A percentile compares a stretch with the other conserved stretches of the same genome.
Evolutionary conservation across 2,113 vertebrate genomes (phyloP).

Genomic region (Epinephelus lanceolatus): DNA sequence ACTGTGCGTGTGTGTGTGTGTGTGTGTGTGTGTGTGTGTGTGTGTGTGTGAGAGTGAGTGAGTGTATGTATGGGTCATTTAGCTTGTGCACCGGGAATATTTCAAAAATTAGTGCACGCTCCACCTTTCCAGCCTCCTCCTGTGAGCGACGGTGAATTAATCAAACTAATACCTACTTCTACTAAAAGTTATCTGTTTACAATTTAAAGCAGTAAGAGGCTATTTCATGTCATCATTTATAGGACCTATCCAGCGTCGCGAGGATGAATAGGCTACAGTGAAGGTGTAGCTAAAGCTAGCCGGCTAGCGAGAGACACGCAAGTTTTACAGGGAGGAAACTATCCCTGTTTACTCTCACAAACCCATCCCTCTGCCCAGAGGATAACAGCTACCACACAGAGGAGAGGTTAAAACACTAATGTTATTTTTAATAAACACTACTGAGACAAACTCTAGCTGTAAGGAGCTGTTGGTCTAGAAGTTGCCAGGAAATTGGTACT

Average conservation of each 20-base stretch:
- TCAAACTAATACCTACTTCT: too few species aligned
- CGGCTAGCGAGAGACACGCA: conserved; percentile 59
- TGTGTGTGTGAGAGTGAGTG: too few species aligned
- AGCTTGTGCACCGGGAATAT: background rate
- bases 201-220: background rate
- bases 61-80: background rate
- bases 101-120: too few species aligned
- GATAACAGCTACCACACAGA: background rate
- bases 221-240: background rate
- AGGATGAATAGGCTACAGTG: conserved; percentile 46
- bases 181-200: background rate
- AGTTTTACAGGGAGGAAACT: conserved; percentile 71
- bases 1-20: background rate
- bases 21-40: too few species aligned
- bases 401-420: background rate
- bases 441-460: background rate
- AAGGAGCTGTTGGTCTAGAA: conserved; percentile 29
- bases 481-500: conserved; percentile 73
- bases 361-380: background rate
- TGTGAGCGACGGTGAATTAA: too few species aligned
- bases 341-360: conserved; percentile 21
- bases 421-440: background rate
- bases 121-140: too few species aligned
- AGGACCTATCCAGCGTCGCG: background rate
- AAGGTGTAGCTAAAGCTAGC: conserved; percentile 67